Percentiles rank a stretch among this genome's conserved stretches.
These are phyloP conservation scores for Gymnocheta viridis DNA, from an alignment of 2,888 invertebrate species.

Conservation along the genomic window DNA sequence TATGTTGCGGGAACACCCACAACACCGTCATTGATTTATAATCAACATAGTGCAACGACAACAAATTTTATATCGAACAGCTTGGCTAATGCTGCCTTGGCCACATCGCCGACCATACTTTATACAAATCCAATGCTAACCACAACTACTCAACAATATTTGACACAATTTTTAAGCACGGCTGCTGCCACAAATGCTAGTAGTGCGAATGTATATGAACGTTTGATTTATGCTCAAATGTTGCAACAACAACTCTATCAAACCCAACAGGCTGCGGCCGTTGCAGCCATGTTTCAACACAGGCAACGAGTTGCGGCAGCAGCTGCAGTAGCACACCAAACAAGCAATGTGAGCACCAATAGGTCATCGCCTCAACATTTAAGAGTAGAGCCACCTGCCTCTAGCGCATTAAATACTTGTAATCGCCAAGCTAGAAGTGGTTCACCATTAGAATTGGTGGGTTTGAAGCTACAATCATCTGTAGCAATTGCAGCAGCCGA, in stretches of 20 bases:
- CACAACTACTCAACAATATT: slow-evolving; percentile 72
- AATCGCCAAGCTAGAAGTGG: slow-evolving; percentile 17
- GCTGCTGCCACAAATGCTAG: slow-evolving; percentile 47
- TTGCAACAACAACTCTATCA: slow-evolving; percentile 73
- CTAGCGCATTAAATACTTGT: slow-evolving; percentile 1
- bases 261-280: slow-evolving; percentile 70
- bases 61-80: slow-evolving; percentile 72
- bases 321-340: slow-evolving; percentile 52
- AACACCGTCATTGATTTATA: slow-evolving; percentile 67
- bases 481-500: not conserved
- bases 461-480: not conserved
- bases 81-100: slow-evolving; percentile 71
- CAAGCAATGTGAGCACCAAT: not conserved
- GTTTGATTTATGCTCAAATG: slow-evolving; percentile 73
- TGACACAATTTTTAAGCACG: slow-evolving; percentile 71
- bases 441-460: slow-evolving; percentile 14
- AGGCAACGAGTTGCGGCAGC: slow-evolving; percentile 81
- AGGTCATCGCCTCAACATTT: slow-evolving; percentile 18
- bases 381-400: slow-evolving; percentile 8
- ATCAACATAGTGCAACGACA: slow-evolving; percentile 71
- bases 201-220: slow-evolving; percentile 71
- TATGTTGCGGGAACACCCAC: slow-evolving; percentile 70
- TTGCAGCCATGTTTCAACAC: slow-evolving; percentile 71
- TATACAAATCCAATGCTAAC: slow-evolving; percentile 74
- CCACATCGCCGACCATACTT: slow-evolving; percentile 70